These are phyloP conservation scores for Epiblema foenella DNA, from an alignment of 2,888 invertebrate species.

Conservation along the genomic window DNA sequence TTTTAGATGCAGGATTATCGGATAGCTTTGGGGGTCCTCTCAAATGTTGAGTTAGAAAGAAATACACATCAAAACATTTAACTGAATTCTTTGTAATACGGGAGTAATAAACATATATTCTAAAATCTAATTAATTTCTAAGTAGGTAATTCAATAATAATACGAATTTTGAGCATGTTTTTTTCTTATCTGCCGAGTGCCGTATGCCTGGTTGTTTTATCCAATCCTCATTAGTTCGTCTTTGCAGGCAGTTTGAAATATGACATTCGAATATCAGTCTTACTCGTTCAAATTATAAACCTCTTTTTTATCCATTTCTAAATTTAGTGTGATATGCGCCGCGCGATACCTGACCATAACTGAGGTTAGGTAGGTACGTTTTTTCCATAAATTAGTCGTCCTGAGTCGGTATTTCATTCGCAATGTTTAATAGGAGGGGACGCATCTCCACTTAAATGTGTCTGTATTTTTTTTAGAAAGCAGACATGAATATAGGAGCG, in stretches of 20 bases:
- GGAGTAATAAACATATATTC: neutral
- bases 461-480: neutral
- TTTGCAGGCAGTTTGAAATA: too few relatives aligned
- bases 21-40: constrained; percentile 56
- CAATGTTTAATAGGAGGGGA: neutral
- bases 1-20: constrained; percentile 81
- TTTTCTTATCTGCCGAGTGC: too few relatives aligned
- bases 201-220: too few relatives aligned
- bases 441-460: neutral
- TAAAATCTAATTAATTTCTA: neutral
- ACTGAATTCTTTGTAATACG: neutral
- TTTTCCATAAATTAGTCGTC: neutral
- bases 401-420: neutral
- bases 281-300: neutral
- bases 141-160: neutral
- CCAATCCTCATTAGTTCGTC: too few relatives aligned
- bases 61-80: neutral
- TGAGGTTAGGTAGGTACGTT: neutral
- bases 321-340: neutral
- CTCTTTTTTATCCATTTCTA: neutral
- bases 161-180: neutral
- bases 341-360: neutral
- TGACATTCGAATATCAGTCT: too few relatives aligned
- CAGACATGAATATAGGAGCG: too few relatives aligned
- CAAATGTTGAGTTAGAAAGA: neutral